Conservation (phyloP, 1,140 invertebrate genomes). For the Carcinoscorpius rotundicauda region DNA sequence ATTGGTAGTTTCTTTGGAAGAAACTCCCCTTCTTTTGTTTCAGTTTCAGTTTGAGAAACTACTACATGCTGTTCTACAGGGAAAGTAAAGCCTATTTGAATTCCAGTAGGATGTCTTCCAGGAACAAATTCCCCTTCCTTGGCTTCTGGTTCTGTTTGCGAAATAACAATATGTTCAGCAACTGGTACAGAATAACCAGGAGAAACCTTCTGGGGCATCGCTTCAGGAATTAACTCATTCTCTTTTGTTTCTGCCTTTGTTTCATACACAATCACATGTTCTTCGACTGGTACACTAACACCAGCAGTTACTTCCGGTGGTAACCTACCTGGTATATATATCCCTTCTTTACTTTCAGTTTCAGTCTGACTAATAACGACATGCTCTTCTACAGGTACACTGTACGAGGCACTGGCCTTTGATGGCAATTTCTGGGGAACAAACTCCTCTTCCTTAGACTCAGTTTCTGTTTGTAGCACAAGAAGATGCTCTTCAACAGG, state of each 20-base stretch:
- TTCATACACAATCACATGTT: constrained; percentile 20
- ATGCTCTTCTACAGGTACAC: constrained; percentile 17
- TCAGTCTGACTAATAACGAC: constrained; percentile 20
- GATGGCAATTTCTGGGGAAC: constrained; percentile 9
- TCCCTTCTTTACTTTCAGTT: constrained; percentile 18
- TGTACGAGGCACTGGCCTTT: constrained; percentile 5
- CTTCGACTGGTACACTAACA: constrained; percentile 10
- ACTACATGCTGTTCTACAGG: constrained; percentile 15
- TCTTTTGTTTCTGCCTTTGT: constrained; percentile 19
- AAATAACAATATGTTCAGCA: constrained; percentile 16
- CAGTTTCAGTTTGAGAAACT: constrained; percentile 12
- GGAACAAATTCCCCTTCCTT: constrained; percentile 16
- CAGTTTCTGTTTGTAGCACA: constrained; percentile 9
- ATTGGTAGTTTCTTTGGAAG: neutral
- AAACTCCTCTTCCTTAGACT: constrained; percentile 18
- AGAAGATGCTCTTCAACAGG: constrained; percentile 16
- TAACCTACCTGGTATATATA: constrained; percentile 9
- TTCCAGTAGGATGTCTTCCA: constrained; percentile 3
- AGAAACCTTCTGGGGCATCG: neutral
- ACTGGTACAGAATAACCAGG: constrained; percentile 10
- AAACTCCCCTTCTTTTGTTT: constrained; percentile 4
- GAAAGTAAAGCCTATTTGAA: constrained; percentile 10
- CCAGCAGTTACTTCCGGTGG: constrained; percentile 8
- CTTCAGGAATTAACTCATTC: constrained; percentile 10
- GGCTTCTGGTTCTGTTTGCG: constrained; percentile 12